Percentiles rank a stretch among this genome's conserved stretches.
These are phyloP conservation scores for Athalia rosae DNA, from an alignment of 2,888 invertebrate species.

Conservation along the genomic window DNA sequence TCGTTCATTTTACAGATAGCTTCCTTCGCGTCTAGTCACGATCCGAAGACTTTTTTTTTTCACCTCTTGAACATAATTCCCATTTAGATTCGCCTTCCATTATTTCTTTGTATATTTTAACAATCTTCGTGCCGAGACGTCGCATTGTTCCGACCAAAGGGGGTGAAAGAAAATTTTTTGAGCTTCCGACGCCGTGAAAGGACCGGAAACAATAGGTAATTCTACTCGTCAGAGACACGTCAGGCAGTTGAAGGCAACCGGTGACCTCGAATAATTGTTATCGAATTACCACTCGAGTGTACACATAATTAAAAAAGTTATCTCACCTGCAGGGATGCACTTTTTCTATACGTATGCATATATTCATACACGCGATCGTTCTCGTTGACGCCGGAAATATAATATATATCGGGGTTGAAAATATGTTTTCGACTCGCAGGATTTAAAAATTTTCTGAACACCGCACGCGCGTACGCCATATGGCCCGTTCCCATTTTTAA, in stretches of 20 bases:
- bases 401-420: not conserved
- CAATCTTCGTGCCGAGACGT: not conserved
- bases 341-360: not conserved
- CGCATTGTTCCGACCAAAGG: constrained; percentile 9
- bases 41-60: not conserved
- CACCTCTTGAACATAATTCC: not conserved
- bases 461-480: not conserved
- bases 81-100: not conserved
- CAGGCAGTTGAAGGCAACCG: not conserved
- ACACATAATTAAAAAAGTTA: constrained; percentile 38
- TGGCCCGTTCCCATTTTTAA: not conserved
- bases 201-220: constrained; percentile 14
- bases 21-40: no score
- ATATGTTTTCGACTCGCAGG: constrained; percentile 23
- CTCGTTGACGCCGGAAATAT: constrained; percentile 15
- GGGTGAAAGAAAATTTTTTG: no score
- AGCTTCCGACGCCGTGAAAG: not conserved
- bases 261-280: constrained; percentile 22
- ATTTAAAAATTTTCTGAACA: constrained; percentile 13
- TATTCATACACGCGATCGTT: constrained; percentile 8
- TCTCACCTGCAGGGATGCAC: constrained; percentile 14
- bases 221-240: not conserved
- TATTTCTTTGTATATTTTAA: not conserved
- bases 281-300: constrained; percentile 34
- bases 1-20: not conserved